Evolutionary conservation across 1,140 invertebrate genomes (phyloP).

Genomic region (Colletes gigas): DNA sequence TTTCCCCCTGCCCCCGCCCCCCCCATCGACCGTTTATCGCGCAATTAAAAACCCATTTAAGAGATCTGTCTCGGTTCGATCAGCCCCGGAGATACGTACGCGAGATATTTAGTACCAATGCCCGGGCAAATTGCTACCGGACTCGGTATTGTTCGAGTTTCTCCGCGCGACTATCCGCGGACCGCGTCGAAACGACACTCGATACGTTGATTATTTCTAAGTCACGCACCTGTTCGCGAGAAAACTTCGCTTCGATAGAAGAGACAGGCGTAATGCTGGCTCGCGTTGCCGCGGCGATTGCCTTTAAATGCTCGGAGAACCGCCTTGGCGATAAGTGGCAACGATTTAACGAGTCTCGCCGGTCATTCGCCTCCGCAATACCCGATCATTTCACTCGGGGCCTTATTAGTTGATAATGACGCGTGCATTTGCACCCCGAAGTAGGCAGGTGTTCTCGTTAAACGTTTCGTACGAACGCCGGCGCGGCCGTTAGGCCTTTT

Average conservation of each 20-base stretch:
- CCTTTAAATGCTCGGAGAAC: slow-evolving; percentile 43
- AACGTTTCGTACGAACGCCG: slow-evolving; percentile 12
- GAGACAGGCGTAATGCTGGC: slow-evolving; percentile 23
- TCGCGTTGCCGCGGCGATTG: slow-evolving; percentile 30
- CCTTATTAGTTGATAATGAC: slow-evolving; percentile 45
- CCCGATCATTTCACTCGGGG: slow-evolving; percentile 50
- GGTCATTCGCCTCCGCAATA: slow-evolving; percentile 56
- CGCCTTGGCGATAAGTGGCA: slow-evolving; percentile 46
- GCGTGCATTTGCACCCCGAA: slow-evolving; percentile 35
- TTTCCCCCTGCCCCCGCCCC: no score
- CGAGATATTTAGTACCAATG: no score
- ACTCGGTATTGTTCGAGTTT: no score
- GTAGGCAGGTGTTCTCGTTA: slow-evolving; percentile 39
- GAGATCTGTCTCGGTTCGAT: no score
- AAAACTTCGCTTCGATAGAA: background rate
- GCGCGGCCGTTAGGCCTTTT: background rate
- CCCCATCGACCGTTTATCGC: no score
- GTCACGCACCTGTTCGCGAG: background rate
- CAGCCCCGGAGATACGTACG: no score
- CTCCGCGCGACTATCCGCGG: no score
- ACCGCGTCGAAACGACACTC: no score
- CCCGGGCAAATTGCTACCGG: no score
- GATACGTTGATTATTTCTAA: background rate
- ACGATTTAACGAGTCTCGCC: slow-evolving; percentile 57
- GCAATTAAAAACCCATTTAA: no score